Evolutionary conservation across 2,113 vertebrate genomes (phyloP).

Genomic region (Callospermophilus lateralis): DNA sequence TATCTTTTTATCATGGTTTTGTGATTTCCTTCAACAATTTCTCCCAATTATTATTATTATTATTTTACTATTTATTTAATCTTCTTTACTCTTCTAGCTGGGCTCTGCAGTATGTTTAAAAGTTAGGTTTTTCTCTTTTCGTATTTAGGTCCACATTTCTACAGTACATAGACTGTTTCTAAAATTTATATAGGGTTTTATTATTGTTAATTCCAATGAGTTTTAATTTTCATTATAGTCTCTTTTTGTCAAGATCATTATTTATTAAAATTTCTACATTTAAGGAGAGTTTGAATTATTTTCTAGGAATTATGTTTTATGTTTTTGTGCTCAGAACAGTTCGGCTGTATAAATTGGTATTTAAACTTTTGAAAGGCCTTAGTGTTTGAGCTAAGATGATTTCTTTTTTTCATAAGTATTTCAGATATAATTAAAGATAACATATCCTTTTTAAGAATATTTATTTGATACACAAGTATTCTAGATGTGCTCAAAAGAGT

Average conservation of each 20-base stretch:
- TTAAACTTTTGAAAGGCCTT: background rate
- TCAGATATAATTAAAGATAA: background rate
- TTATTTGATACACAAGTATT: background rate
- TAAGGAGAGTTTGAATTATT: background rate
- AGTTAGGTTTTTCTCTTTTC: background rate
- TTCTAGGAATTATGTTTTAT: background rate
- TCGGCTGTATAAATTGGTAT: background rate
- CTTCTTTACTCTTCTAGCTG: background rate
- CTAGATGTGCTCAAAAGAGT: background rate
- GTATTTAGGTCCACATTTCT: background rate
- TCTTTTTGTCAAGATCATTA: background rate
- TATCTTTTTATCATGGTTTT: background rate
- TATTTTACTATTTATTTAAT: background rate
- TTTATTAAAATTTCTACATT: background rate
- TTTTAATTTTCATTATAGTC: background rate
- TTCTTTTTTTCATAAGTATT: background rate
- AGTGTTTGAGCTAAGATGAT: background rate
- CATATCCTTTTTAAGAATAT: background rate
- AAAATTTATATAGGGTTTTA: background rate
- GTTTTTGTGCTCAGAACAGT: background rate
- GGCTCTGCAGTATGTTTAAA: background rate
- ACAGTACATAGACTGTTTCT: background rate
- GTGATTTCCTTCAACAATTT: background rate
- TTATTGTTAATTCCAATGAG: background rate
- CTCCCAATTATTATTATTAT: background rate